These are phyloP conservation scores for Emydocephalus ijimae DNA, from an alignment of 2,113 vertebrate species.

Conservation along the genomic window DNA sequence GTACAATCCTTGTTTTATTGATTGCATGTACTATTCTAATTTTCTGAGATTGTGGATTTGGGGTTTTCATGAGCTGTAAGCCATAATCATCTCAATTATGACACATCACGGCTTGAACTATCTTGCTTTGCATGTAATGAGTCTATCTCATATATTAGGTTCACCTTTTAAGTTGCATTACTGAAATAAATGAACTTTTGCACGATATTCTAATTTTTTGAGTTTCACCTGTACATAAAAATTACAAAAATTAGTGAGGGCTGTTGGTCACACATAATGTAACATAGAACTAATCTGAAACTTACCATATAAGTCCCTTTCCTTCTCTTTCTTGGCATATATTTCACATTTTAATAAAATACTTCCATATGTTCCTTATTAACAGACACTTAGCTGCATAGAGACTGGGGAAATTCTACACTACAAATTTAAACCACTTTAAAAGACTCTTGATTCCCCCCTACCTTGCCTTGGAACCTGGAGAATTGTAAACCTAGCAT, in stretches of 20 bases:
- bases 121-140: no score
- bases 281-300: not conserved
- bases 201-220: no score
- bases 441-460: slow-evolving; percentile 10
- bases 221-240: not conserved
- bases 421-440: slow-evolving; percentile 15
- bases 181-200: no score
- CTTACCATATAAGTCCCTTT: not conserved
- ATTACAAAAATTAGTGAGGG: not conserved
- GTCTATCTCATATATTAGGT: no score
- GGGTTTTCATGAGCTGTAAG: no score
- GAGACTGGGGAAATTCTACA: slow-evolving; percentile 7
- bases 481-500: slow-evolving; percentile 15
- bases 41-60: no score
- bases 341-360: slow-evolving; percentile 3
- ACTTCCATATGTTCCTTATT: slow-evolving; percentile 13
- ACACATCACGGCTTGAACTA: no score
- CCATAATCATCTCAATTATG: no score
- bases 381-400: slow-evolving; percentile 17
- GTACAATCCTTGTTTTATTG: no score
- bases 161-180: no score
- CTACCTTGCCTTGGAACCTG: not conserved
- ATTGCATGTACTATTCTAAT: no score
- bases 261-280: not conserved
- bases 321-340: not conserved